Conservation (phyloP, 2,113 vertebrate species). For the Chlamydotis undulata region DNA sequence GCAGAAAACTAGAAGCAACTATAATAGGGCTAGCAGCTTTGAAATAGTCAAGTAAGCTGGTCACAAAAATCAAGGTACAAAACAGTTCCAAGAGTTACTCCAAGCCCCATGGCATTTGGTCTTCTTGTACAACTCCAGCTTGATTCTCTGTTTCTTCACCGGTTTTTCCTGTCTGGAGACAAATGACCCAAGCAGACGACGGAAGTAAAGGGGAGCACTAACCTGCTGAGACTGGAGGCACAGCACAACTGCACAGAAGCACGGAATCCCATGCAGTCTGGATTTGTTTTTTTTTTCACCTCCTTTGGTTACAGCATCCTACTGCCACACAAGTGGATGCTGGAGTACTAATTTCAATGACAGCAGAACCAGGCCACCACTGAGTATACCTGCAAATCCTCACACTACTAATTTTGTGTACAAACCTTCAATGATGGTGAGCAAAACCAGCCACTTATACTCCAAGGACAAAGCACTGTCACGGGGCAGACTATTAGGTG, state of each 20-base stretch:
- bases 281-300: neutral
- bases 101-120: neutral
- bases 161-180: neutral
- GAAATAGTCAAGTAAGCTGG: neutral
- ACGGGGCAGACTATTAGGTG: neutral
- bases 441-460: neutral
- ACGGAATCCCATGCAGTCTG: neutral
- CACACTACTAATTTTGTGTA: neutral
- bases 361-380: neutral
- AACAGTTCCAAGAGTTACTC: neutral
- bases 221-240: neutral
- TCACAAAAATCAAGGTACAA: neutral
- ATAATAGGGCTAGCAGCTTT: neutral
- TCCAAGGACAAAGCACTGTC: neutral
- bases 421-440: neutral
- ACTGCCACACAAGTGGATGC: too few relatives aligned
- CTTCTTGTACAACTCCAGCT: neutral
- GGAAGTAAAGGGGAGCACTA: neutral
- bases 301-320: neutral
- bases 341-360: neutral
- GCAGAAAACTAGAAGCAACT: neutral
- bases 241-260: neutral
- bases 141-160: neutral
- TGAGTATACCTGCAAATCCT: neutral
- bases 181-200: neutral